Evolutionary conservation across 2,888 invertebrate genomes (phyloP).

Genomic region (Aethes cnicana): DNA sequence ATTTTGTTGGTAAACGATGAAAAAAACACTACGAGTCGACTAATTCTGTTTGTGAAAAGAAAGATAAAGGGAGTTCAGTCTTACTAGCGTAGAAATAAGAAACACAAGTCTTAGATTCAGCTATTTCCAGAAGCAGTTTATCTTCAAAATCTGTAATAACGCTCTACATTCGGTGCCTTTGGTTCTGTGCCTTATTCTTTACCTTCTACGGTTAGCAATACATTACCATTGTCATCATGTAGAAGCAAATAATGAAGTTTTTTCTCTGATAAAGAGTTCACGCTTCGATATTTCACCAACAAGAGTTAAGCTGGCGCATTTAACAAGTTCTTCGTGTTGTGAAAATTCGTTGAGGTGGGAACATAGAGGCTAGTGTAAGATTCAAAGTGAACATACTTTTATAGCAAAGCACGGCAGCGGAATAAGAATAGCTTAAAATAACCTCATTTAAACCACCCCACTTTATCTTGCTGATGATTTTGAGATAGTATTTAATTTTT

Average conservation of each 20-base stretch:
- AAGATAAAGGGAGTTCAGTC: background rate
- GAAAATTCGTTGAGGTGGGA: slow-evolving; percentile 53
- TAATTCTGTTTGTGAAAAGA: background rate
- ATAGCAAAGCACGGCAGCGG: slow-evolving; percentile 7
- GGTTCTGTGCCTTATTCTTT: background rate
- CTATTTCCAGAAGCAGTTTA: background rate
- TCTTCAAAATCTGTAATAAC: slow-evolving; percentile 3
- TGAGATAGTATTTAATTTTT: background rate
- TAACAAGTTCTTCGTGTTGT: slow-evolving; percentile 52
- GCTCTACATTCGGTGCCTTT: background rate
- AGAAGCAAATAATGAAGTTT: background rate
- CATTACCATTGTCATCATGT: background rate
- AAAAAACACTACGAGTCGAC: slow-evolving; percentile 36
- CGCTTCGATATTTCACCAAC: slow-evolving; percentile 58
- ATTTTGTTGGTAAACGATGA: slow-evolving; percentile 55
- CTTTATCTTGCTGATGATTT: background rate
- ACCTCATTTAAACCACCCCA: slow-evolving; percentile 24
- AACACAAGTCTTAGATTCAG: background rate
- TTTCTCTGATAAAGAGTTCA: slow-evolving; percentile 45
- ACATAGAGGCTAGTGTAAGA: slow-evolving; percentile 39
- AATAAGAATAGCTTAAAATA: slow-evolving; percentile 23
- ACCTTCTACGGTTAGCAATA: background rate
- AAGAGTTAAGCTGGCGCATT: slow-evolving; percentile 58
- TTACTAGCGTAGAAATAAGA: background rate
- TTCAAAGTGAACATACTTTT: slow-evolving; percentile 6